These are phyloP conservation scores for Dermochelys coriacea DNA, from an alignment of 2,797 vertebrate species.

Conservation along the genomic window DNA sequence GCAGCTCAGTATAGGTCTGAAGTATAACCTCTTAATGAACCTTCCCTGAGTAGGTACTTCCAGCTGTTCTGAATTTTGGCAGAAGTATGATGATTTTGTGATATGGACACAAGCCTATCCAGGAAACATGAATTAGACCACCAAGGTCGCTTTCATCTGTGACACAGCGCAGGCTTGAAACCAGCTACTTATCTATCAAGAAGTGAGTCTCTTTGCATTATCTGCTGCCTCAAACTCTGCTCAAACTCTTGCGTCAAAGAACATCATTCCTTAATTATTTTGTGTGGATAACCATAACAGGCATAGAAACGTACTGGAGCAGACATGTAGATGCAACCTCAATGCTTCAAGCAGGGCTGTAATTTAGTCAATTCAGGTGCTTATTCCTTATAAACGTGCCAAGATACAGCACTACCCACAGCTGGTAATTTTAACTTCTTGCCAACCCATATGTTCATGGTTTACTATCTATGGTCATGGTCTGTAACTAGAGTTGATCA, in stretches of 20 bases:
- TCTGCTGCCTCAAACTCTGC: neutral
- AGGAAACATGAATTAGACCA: too few relatives aligned
- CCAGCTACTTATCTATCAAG: neutral
- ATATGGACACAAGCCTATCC: rapidly evolving
- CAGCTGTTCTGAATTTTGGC: neutral
- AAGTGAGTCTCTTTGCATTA: rapidly evolving
- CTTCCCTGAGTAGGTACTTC: neutral
- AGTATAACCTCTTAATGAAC: neutral
- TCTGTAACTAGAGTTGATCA: slow-evolving; percentile 37
- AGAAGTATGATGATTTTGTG: rapidly evolving
- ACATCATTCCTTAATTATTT: neutral
- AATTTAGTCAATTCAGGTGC: neutral
- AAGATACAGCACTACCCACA: slow-evolving; percentile 4
- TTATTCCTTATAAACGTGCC: slow-evolving; percentile 29
- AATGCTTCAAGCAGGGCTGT: neutral
- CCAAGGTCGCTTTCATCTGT: neutral
- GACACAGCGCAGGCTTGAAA: neutral
- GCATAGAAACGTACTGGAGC: neutral
- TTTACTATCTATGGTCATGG: slow-evolving; percentile 18
- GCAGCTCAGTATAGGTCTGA: neutral
- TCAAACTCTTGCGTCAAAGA: neutral
- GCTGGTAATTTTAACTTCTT: slow-evolving; percentile 31
- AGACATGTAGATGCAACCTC: neutral
- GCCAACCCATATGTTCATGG: slow-evolving; percentile 27
- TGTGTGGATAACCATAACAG: neutral